Evolutionary conservation across 1,140 invertebrate genomes (phyloP).

Genomic region (Zaprionus capensis): DNA sequence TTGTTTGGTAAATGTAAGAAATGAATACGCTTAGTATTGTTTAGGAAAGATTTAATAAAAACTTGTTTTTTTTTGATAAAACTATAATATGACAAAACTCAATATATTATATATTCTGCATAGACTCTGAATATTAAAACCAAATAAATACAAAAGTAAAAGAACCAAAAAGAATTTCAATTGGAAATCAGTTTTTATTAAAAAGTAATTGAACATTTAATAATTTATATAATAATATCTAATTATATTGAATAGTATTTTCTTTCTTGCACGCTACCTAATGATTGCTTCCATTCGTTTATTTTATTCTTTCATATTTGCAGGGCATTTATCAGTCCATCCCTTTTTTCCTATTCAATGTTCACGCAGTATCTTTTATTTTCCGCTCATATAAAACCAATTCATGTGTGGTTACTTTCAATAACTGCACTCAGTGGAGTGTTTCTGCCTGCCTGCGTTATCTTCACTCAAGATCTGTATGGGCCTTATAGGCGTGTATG

Average conservation of each 20-base stretch:
- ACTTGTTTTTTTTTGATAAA: neutral
- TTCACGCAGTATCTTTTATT: neutral
- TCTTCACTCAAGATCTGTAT: neutral
- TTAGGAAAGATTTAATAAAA: neutral
- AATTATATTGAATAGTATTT: too few species aligned
- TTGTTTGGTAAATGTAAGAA: too few species aligned
- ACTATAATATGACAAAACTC: too few species aligned
- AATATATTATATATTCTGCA: too few species aligned
- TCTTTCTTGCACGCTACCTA: too few species aligned
- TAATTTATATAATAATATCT: too few species aligned
- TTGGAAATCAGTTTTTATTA: neutral
- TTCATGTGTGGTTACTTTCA: neutral
- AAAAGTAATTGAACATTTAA: neutral
- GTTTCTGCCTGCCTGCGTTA: neutral
- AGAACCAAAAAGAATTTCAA: neutral
- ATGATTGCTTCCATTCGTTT: too few species aligned
- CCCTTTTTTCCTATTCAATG: neutral
- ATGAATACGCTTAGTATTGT: neutral
- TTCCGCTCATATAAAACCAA: neutral
- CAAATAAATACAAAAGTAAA: neutral
- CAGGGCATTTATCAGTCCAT: neutral
- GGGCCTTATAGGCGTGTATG: neutral
- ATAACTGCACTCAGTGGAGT: neutral
- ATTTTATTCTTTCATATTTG: too few species aligned
- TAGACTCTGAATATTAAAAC: too few species aligned